Evolutionary conservation across 2,113 vertebrate species (phyloP).

Genomic region (Hystrix brachyura): DNA sequence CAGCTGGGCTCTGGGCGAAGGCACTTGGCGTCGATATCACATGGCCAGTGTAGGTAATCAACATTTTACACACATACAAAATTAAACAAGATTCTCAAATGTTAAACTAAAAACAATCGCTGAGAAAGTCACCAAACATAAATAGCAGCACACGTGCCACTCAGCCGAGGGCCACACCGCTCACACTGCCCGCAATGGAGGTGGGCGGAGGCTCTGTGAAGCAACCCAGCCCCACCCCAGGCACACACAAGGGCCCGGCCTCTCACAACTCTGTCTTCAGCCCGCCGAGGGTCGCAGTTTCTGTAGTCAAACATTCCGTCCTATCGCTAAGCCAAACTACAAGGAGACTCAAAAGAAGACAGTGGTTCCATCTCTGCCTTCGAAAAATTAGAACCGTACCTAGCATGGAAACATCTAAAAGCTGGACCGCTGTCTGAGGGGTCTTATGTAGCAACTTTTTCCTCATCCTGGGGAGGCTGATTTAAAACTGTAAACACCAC

Average conservation of each 20-base stretch:
- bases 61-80: background rate
- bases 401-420: background rate
- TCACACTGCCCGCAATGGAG: background rate
- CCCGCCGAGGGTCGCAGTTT: background rate
- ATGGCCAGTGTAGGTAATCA: background rate
- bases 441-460: background rate
- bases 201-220: background rate
- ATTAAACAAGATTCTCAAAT: conserved; percentile 19
- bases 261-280: fast-evolving
- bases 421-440: background rate
- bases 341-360: background rate
- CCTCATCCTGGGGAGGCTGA: background rate
- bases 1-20: background rate
- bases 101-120: conserved; percentile 47
- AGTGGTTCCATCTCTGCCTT: fast-evolving
- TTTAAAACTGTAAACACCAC: background rate
- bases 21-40: background rate
- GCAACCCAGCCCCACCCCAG: background rate
- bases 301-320: background rate
- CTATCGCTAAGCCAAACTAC: fast-evolving
- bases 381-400: background rate
- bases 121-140: conserved; percentile 31
- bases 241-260: fast-evolving
- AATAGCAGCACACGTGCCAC: conserved; percentile 25
- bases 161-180: background rate